Evolutionary conservation across 2,888 invertebrate genomes (phyloP).

Genomic region (Drosophila subquinaria): DNA sequence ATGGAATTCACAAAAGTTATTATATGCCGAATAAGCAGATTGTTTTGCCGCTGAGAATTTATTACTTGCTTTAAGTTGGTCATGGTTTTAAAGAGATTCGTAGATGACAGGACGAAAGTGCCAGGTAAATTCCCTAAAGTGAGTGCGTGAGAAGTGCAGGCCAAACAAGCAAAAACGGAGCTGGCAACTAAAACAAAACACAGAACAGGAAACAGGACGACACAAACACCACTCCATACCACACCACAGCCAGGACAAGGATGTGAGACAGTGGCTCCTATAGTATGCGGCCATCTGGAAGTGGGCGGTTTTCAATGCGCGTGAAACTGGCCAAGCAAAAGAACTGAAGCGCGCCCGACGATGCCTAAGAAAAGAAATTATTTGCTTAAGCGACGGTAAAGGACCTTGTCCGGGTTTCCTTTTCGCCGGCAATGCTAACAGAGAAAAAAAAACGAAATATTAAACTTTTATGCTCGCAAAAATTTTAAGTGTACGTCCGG

Average conservation of each 20-base stretch:
- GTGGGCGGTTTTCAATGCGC: conserved; percentile 28
- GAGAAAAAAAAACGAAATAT: conserved; percentile 45
- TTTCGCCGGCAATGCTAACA: conserved; percentile 48
- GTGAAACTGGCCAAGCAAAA: conserved; percentile 57
- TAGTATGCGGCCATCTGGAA: conserved; percentile 28
- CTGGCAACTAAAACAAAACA: conserved; percentile 57
- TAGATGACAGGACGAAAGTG: conserved; percentile 47
- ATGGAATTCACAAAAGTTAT: background rate
- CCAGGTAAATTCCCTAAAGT: conserved; percentile 62
- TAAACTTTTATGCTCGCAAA: conserved; percentile 68
- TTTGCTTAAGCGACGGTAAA: conserved; percentile 77
- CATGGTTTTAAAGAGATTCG: conserved; percentile 30
- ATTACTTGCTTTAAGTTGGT: background rate
- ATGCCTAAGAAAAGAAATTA: conserved; percentile 74
- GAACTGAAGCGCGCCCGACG: conserved; percentile 44
- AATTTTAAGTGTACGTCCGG: conserved; percentile 76
- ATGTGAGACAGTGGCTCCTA: conserved; percentile 18
- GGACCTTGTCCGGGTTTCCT: conserved; percentile 61
- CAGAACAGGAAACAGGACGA: conserved; percentile 63
- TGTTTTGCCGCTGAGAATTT: background rate
- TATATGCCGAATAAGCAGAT: background rate
- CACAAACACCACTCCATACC: conserved; percentile 1
- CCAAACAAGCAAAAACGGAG: conserved; percentile 61
- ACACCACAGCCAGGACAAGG: conserved; percentile 10
- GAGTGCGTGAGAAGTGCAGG: conserved; percentile 71